Percentiles rank a stretch among this genome's conserved stretches.
Evolutionary conservation across 2,888 invertebrate species (phyloP).

Genomic region (Diarsia rubi): DNA sequence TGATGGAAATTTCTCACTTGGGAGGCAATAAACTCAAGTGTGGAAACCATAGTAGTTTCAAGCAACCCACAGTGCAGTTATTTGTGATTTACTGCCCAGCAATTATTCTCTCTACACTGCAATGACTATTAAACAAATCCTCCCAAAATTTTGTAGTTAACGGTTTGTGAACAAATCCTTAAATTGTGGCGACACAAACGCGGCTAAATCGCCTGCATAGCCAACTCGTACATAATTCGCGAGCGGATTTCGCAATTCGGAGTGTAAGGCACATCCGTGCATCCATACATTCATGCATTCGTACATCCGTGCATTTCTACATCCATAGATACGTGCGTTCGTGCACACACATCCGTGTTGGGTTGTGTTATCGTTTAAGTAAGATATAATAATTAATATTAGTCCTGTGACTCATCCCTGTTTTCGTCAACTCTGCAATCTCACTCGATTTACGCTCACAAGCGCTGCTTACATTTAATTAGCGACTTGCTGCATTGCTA

Average conservation of each 20-base stretch:
- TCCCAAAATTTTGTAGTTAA: constrained; percentile 21
- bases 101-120: constrained; percentile 17
- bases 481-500: background rate
- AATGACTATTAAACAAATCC: constrained; percentile 12
- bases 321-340: constrained; percentile 6
- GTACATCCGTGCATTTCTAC: background rate
- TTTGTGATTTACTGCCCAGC: constrained; percentile 8
- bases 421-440: constrained; percentile 13
- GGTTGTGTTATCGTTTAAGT: constrained; percentile 34
- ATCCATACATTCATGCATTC: constrained; percentile 7
- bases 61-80: background rate
- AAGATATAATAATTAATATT: constrained; percentile 27
- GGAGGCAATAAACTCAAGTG: background rate
- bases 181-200: constrained; percentile 18
- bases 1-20: constrained; percentile 9
- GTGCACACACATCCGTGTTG: constrained; percentile 13
- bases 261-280: constrained; percentile 4
- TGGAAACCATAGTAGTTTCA: background rate
- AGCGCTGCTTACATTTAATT: constrained; percentile 11
- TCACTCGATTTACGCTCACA: constrained; percentile 17
- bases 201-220: constrained; percentile 25
- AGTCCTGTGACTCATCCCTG: constrained; percentile 11
- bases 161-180: constrained; percentile 22
- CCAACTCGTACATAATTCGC: constrained; percentile 32
- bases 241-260: constrained; percentile 35